Percentiles rank a stretch among this genome's conserved stretches.
Evolutionary conservation across 2,113 vertebrate genomes (phyloP).

Genomic region (Corythoichthys intestinalis): DNA sequence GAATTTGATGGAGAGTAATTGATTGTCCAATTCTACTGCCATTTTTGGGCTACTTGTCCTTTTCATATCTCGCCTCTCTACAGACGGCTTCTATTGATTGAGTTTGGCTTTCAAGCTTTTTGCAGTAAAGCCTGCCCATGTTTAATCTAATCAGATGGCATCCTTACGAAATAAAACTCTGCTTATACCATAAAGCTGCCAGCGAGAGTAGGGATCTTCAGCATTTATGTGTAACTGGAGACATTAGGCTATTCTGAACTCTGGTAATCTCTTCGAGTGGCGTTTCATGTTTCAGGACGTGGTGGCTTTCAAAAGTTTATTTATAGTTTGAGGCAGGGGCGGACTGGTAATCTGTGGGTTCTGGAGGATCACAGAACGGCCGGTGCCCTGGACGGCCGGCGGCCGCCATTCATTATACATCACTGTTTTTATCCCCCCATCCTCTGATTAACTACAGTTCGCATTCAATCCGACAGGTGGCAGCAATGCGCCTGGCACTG

Average conservation of each 20-base stretch:
- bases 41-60: slow-evolving; percentile 28
- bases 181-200: slow-evolving; percentile 37
- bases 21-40: not conserved
- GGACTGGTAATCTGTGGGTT: no score
- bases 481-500: no score
- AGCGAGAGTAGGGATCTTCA: not conserved
- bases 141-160: slow-evolving; percentile 42
- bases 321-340: slow-evolving; percentile 61
- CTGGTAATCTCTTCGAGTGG: slow-evolving; percentile 51
- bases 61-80: slow-evolving; percentile 29
- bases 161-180: slow-evolving; percentile 39
- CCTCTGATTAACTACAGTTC: no score
- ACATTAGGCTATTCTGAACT: slow-evolving; percentile 53
- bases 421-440: no score
- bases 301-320: slow-evolving; percentile 48
- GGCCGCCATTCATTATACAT: no score
- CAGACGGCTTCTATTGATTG: slow-evolving; percentile 45
- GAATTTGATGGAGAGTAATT: not conserved
- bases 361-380: no score
- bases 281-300: slow-evolving; percentile 55
- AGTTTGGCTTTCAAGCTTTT: slow-evolving; percentile 42
- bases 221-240: slow-evolving; percentile 41
- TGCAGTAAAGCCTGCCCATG: slow-evolving; percentile 42
- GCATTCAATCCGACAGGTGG: no score
- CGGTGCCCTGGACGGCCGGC: no score